Evolutionary conservation across 2,797 vertebrate genomes (phyloP), one percentile per base, ranked within the genome.

Genomic region (Pangasius mekongensis): DNA sequence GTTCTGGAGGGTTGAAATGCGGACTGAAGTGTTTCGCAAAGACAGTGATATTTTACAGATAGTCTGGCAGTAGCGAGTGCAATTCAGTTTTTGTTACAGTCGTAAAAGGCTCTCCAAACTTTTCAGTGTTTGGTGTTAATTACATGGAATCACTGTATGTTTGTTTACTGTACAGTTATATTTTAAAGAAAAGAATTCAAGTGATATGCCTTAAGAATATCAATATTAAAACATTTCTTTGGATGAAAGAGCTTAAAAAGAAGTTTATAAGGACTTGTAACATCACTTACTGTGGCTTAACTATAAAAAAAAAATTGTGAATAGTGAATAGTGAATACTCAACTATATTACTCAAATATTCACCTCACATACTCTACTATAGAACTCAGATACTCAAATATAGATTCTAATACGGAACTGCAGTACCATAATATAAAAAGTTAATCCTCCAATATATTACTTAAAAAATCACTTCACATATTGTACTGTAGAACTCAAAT

Each of bases 1-100:
- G 24, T 82, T 76, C 43, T 60, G 87, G 47, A 77, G 24, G 86
- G n/a, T 7, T 22, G 64, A 39, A 87, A 86, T 62, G 71, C 20
- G 7, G 43, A 52, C 30, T 11, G 76, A 80, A 80, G 76, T 20
- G 64, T 83, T 82, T 87, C 2, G 0, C 47, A 83, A 36, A 47
- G 69, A n/a, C 52, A n/a, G 14, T 49, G 27, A 87, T 18, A 66
- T 66, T 66, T 87, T 73, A 83, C 56, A 71, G 78, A 73, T 36
- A 49, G 20, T 49, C 52, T 47, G 64, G 77, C 81, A 82, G 69
- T 11, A 6, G 33, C 82, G 0, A 20, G 76, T 54, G 16, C n/a
- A 3, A 24, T 78, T 64, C 49, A 77, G 73, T 77, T 11, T 24
- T 47, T 22, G 0, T 27, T 62, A 43, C 58, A n/a, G 5, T n/a